Evolutionary conservation across 1,140 invertebrate genomes (phyloP), one percentile per base, ranked within the genome.

Genomic region (Papilio aristodemus): DNA sequence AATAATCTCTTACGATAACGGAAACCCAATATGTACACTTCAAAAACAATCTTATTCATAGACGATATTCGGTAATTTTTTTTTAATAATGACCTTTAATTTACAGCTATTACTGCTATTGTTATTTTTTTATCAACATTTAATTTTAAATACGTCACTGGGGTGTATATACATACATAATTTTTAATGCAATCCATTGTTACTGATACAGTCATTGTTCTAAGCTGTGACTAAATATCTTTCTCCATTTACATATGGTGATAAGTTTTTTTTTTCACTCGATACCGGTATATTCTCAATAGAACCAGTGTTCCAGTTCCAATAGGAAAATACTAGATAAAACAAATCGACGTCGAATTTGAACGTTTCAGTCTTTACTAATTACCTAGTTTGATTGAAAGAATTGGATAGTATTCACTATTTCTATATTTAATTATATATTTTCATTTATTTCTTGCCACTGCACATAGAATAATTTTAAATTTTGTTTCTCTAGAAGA

Each of bases 61-160:
- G 19, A 19, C 19, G 13, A 50, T 50, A 50, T 46, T 46, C 19
- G 14, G 17, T 22, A 25, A 50, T 25, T 50, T 4, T 50, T 50
- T 3, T 32, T 50, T 0, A 39, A 32, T 6, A 37, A 10, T n/a
- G 32, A n/a, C 13, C 14, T 58, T 58, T 11, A n/a, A 27, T 10
- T 27, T 58, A 14, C 39, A n/a, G n/a, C 32, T 37, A n/a, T 60
- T 37, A 60, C 32, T 13, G 39, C 13, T 7, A 9, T 60, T 60
- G 17, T 59, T 14, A 59, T 60, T 60, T 60, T n/a, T 60, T 60
- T 60, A 38, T 60, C 17, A 60, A 60, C 19, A 60, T 8, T 19
- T 38, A 14, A 32, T 32, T 32, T 13, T 1, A 17, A 8, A 39
- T 38, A 37, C 25, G 59, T 19, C 38, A 37, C 17, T 17, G 10